Evolutionary conservation across 2,888 invertebrate genomes (phyloP).

Genomic region (Criorhina ranunculi): DNA sequence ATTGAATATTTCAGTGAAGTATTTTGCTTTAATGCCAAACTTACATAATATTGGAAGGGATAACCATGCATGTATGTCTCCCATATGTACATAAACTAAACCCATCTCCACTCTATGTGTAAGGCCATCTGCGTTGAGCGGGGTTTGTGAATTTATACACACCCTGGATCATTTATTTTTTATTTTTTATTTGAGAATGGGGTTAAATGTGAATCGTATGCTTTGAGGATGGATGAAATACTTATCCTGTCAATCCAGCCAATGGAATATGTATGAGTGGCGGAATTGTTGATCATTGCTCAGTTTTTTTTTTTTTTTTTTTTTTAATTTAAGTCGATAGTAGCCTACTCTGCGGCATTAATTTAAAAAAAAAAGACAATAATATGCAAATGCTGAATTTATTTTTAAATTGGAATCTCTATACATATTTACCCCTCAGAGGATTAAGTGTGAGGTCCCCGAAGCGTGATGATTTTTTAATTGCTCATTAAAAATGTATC

Average conservation of each 20-base stretch:
- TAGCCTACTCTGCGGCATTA: neutral
- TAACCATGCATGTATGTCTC: conserved; percentile 9
- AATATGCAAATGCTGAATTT: conserved; percentile 62
- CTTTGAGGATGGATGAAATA: neutral
- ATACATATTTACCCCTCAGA: neutral
- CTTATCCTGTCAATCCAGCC: neutral
- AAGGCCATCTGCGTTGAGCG: neutral
- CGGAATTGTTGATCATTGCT: neutral
- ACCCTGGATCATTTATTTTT: neutral
- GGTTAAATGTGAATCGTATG: conserved; percentile 17
- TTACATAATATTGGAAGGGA: conserved; percentile 46
- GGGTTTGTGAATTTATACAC: conserved; percentile 20
- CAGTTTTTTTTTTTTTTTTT: too few relatives aligned
- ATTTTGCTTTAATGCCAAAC: conserved; percentile 61
- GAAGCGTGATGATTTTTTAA: neutral
- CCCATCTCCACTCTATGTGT: neutral
- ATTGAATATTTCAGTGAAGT: conserved; percentile 62
- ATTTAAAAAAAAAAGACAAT: conserved; percentile 46
- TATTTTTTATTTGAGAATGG: neutral
- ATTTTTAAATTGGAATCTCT: conserved; percentile 37
- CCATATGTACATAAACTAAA: conserved; percentile 1
- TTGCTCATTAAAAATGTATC: too few relatives aligned
- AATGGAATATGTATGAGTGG: conserved; percentile 38
- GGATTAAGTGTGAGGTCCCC: conserved; percentile 2
- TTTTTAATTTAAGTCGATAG: conserved; percentile 27